Evolutionary conservation across 1,140 invertebrate genomes (phyloP).

Genomic region (Aradophagus sp.): DNA sequence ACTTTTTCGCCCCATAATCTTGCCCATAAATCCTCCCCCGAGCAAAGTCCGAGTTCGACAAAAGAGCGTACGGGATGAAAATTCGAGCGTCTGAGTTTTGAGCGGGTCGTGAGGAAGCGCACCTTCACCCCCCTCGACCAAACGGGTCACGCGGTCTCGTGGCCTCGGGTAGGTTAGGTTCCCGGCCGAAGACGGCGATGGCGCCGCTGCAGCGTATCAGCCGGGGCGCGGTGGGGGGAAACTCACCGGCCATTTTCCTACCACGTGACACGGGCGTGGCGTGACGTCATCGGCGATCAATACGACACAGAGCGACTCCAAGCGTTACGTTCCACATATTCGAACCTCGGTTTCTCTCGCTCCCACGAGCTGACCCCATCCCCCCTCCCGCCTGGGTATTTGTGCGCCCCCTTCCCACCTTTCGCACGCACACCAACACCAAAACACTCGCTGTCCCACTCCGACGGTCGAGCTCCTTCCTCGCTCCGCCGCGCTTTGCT

Average conservation of each 20-base stretch:
- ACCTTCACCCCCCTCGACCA: no score
- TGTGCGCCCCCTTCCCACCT: not conserved
- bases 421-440: constrained; percentile 21
- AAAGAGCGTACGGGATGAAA: not conserved
- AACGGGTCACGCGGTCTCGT: no score
- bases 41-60: no score
- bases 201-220: not conserved
- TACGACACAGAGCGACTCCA: constrained; percentile 64
- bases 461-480: constrained; percentile 41
- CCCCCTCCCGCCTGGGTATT: not conserved
- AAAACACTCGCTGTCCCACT: constrained; percentile 53
- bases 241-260: constrained; percentile 67
- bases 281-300: constrained; percentile 73
- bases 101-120: constrained; percentile 10
- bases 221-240: constrained; percentile 1
- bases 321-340: constrained; percentile 56
- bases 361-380: constrained; percentile 3
- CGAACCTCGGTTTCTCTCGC: constrained; percentile 40
- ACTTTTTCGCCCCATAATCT: no score
- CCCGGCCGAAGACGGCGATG: constrained; percentile 9
- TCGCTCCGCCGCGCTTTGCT: constrained; percentile 16
- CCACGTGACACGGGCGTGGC: constrained; percentile 74
- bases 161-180: constrained; percentile 55
- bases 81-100: constrained; percentile 3
- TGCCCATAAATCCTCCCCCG: no score